Evolutionary conservation across 2,888 invertebrate species (phyloP).

Genomic region (Calliphora vomitoria): DNA sequence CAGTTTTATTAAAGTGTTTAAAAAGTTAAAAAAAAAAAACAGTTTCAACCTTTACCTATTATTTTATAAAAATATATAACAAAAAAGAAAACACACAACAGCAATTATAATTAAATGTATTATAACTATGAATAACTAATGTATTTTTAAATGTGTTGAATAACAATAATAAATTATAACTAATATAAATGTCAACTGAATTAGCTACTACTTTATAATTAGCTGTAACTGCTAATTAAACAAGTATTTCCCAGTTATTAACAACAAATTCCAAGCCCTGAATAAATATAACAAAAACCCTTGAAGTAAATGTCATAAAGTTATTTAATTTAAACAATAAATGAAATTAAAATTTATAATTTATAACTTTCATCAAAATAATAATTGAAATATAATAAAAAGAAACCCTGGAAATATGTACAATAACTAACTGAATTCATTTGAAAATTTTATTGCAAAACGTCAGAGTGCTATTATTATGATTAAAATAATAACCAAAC

Average conservation of each 20-base stretch:
- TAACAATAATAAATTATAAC: neutral
- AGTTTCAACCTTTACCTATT: neutral
- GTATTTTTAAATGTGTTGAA: conserved; percentile 27
- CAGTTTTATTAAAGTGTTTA: neutral
- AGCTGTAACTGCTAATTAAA: neutral
- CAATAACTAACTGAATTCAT: neutral
- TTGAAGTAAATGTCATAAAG: neutral
- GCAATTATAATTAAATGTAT: neutral
- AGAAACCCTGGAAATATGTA: neutral
- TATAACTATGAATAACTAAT: neutral
- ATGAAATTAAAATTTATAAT: too few relatives aligned
- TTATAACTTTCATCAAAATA: neutral
- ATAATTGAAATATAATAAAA: neutral
- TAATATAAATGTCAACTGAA: neutral
- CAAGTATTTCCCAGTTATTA: neutral
- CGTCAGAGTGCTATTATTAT: conserved; percentile 40
- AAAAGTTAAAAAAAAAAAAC: neutral
- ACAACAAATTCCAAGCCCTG: conserved; percentile 23
- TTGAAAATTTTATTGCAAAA: conserved; percentile 63
- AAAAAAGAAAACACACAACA: neutral
- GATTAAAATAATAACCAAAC: neutral
- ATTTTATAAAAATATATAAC: neutral
- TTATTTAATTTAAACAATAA: neutral
- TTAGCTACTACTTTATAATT: neutral
- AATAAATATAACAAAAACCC: neutral